Evolutionary conservation across 1,140 invertebrate species (phyloP).

Genomic region (Zaprionus nigranus): DNA sequence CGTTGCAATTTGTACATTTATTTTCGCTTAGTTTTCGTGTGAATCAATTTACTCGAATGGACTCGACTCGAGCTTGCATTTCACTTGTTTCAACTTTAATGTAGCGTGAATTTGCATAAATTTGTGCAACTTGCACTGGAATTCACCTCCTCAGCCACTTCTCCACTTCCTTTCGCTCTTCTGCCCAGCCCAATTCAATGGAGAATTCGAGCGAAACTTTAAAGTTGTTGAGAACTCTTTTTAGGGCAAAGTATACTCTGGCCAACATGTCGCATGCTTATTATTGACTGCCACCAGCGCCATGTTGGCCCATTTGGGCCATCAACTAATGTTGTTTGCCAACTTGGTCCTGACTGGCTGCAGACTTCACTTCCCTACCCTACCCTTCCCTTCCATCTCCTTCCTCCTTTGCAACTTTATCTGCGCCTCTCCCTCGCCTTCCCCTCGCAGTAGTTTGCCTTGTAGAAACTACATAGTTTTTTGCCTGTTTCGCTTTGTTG

Average conservation of each 20-base stretch:
- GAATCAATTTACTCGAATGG: conserved; percentile 26
- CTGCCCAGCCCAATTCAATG: neutral
- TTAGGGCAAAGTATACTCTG: conserved; percentile 66
- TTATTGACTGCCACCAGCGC: conserved; percentile 80
- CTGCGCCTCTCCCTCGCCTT: conserved; percentile 20
- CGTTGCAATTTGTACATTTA: neutral
- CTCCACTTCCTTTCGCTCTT: neutral
- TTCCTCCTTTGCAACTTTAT: conserved; percentile 35
- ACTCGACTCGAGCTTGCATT: conserved; percentile 34
- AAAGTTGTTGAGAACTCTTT: conserved; percentile 72
- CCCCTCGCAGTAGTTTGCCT: conserved; percentile 14
- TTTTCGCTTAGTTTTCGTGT: conserved; percentile 22
- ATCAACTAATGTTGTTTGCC: conserved; percentile 82
- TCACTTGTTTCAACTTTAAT: conserved; percentile 55
- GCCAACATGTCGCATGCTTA: conserved; percentile 82
- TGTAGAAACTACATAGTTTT: conserved; percentile 56
- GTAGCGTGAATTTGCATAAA: conserved; percentile 70
- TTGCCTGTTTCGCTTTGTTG: conserved; percentile 23
- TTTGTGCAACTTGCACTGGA: conserved; percentile 43
- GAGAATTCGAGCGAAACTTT: conserved; percentile 44
- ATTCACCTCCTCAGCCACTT: no score
- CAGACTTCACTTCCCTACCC: neutral
- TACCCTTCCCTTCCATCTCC: conserved; percentile 24
- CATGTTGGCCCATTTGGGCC: conserved; percentile 79
- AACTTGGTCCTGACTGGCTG: conserved; percentile 61